These are phyloP conservation scores for Drosophila ogumai DNA, from an alignment of 1,140 invertebrate genomes.

Conservation along the genomic window DNA sequence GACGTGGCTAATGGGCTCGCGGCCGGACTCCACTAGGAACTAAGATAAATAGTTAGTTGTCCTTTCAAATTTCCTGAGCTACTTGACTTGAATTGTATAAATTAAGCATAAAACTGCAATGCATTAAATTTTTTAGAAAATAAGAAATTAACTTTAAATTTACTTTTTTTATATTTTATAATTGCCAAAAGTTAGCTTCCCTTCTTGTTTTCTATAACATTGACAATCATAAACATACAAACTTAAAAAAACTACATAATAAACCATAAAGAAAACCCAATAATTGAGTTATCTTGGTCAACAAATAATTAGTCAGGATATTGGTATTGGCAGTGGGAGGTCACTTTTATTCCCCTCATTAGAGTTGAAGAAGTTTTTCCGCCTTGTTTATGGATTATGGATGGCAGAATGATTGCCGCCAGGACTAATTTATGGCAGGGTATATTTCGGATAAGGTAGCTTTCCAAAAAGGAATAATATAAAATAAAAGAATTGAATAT, in stretches of 20 bases:
- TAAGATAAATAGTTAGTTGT: not conserved
- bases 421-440: not conserved
- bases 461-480: not conserved
- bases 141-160: not conserved
- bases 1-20: not conserved
- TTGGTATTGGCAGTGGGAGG: not conserved
- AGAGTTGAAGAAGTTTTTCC: not conserved
- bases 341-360: not conserved
- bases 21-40: not conserved
- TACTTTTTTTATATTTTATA: no score
- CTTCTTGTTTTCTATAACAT: no score
- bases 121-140: no score
- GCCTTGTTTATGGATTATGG: constrained; percentile 1
- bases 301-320: constrained; percentile 2
- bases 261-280: not conserved
- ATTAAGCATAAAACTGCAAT: not conserved
- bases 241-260: no score
- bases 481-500: no score
- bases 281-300: not conserved
- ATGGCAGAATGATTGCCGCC: constrained; percentile 6
- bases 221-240: no score
- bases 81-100: not conserved
- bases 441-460: not conserved
- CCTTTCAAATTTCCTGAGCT: not conserved
- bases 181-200: no score